Evolutionary conservation across 2,888 invertebrate genomes (phyloP), one percentile per base, ranked within the genome.

Genomic region (Drosophila mercatorum): DNA sequence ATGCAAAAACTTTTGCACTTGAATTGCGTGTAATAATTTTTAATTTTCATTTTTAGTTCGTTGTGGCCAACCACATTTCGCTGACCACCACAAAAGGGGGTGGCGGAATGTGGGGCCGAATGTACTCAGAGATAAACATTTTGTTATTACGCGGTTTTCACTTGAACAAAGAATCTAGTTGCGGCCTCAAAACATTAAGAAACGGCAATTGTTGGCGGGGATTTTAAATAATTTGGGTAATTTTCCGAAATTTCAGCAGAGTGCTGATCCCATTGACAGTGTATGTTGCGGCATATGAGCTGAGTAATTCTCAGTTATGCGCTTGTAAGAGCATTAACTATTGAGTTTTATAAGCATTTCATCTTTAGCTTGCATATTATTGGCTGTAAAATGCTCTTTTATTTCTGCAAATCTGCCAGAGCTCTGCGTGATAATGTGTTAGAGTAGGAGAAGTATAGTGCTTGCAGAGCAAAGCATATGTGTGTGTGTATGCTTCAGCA

Each of bases 1-100:
- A 34, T 36, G 36, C 57, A 26, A 68, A 69, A 73, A 71, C 60
- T 67, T 71, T 77, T 62, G 34, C 62, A 65, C 71, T 75, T 68
- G 77, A 72, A 81, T 77, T 76, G 77, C 68, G 68, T 75, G 88
- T 67, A 88, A 89, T 86, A 86, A 86, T 89, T 86, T 86, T 86
- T 84, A 81, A 85, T 85, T 85, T 89, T 85, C 77, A 89, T 85
- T 89, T 88, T 75, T 87, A 87, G 89, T 89, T 75, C 59, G 60
- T 47, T 67, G 86, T 52, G 75, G 72, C 70, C 58, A 12, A 83
- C 70, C 67, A 12, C 81, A 75, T 52, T 61, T 62, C 12, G 17
- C 11, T 43, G 41, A 56, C 59, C 70, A 53, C 53, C 60, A 43
- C 28, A n/a, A 49, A 28, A 43, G 51, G 17, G 7, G 36, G 3